These are phyloP conservation scores for Camponotus fellah DNA, from an alignment of 2,888 invertebrate genomes.

Conservation along the genomic window DNA sequence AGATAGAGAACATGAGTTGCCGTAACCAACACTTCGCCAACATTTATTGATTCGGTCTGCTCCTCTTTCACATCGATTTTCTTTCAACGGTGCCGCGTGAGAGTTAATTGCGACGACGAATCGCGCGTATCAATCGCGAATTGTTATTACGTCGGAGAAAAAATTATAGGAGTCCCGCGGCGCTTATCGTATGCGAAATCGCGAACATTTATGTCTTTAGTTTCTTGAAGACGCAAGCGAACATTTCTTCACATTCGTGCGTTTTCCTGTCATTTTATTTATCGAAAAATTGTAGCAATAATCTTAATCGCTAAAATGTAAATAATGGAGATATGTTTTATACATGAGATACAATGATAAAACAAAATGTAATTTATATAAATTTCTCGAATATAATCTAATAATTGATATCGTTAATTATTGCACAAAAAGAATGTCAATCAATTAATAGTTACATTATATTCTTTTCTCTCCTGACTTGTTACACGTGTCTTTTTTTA, in stretches of 20 bases:
- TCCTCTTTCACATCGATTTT: constrained; percentile 48
- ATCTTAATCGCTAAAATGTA: background rate
- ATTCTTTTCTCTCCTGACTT: background rate
- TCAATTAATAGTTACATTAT: no score
- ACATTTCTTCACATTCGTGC: background rate
- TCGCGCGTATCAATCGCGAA: background rate
- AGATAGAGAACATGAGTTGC: constrained; percentile 24
- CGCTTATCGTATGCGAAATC: constrained; percentile 27
- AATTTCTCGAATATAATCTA: no score
- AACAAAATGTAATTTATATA: no score
- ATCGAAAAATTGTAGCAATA: background rate
- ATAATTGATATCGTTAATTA: no score
- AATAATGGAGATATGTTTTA: background rate
- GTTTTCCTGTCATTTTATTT: background rate
- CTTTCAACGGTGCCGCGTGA: background rate
- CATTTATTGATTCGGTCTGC: constrained; percentile 51
- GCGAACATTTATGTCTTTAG: background rate
- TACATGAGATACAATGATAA: background rate
- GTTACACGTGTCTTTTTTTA: background rate
- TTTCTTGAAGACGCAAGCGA: background rate
- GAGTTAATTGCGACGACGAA: background rate
- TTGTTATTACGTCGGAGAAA: constrained; percentile 19
- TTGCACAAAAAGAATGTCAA: no score
- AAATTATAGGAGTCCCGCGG: constrained; percentile 4
- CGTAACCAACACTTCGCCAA: constrained; percentile 1